Evolutionary conservation across 2,888 invertebrate species (phyloP).

Genomic region (Trypoxylon attenuatum): DNA sequence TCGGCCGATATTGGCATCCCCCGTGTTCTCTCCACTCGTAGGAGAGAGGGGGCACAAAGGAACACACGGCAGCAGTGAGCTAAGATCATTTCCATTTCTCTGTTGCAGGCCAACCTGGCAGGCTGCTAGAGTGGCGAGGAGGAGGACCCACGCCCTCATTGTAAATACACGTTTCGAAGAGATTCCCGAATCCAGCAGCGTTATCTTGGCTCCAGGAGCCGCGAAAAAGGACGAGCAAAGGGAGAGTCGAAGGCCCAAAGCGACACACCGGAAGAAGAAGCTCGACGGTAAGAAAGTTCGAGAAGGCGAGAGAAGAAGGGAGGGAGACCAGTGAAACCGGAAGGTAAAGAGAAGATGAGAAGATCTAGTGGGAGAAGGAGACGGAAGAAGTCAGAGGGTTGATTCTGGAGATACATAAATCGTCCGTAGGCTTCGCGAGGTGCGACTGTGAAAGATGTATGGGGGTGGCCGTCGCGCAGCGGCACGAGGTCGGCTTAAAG

Average conservation of each 20-base stretch:
- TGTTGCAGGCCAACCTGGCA: constrained; percentile 56
- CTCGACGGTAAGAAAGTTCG: neutral
- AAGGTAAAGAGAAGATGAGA: constrained; percentile 27
- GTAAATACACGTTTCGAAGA: constrained; percentile 52
- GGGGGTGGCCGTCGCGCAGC: constrained; percentile 5
- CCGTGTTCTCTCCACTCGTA: neutral
- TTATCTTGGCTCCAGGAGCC: constrained; percentile 42
- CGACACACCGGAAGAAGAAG: neutral
- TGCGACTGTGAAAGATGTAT: constrained; percentile 48
- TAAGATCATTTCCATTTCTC: constrained; percentile 44
- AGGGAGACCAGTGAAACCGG: constrained; percentile 5
- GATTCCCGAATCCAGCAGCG: constrained; percentile 57
- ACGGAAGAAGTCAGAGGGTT: constrained; percentile 30
- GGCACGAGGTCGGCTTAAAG: constrained; percentile 36
- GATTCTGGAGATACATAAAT: constrained; percentile 52
- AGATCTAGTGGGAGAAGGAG: no score
- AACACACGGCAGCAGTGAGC: constrained; percentile 32
- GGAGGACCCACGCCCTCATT: constrained; percentile 36
- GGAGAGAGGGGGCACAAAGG: neutral
- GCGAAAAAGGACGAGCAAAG: constrained; percentile 17
- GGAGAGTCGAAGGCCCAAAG: neutral
- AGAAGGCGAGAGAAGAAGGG: neutral
- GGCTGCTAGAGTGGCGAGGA: constrained; percentile 23
- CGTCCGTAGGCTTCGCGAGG: constrained; percentile 42
- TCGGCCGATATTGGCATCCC: constrained; percentile 2